These are phyloP conservation scores for Hucho hucho DNA, from an alignment of 2,113 vertebrate genomes.

Conservation along the genomic window DNA sequence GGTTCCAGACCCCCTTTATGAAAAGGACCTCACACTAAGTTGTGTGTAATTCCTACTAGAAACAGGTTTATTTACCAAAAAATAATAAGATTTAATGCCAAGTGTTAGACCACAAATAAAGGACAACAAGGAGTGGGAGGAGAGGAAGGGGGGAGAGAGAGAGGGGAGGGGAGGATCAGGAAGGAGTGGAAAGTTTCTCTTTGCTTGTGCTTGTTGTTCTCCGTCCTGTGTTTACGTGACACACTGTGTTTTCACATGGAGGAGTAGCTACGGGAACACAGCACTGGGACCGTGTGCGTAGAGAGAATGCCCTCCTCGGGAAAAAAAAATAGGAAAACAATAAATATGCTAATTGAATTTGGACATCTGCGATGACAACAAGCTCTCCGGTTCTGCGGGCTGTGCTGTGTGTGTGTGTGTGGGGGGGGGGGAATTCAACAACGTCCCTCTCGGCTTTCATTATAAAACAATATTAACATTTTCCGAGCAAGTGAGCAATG, in stretches of 20 bases:
- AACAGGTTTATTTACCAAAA: conserved; percentile 98
- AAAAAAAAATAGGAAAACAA: conserved; percentile 73
- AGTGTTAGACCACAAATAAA: conserved; percentile 91
- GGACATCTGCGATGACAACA: conserved; percentile 84
- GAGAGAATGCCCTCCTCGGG: conserved; percentile 34
- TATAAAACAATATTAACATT: conserved; percentile 97
- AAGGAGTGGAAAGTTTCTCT: conserved; percentile 61
- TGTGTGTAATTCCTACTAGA: conserved; percentile 94
- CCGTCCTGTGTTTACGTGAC: conserved; percentile 63
- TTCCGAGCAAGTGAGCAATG: conserved; percentile 93
- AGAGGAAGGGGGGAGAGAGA: conserved; percentile 36
- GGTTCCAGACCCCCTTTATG: conserved; percentile 80
- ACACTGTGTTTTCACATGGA: conserved; percentile 22
- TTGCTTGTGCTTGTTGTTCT: conserved; percentile 67
- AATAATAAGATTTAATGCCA: conserved; percentile 88
- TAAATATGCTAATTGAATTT: conserved; percentile 85
- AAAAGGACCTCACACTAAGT: conserved; percentile 99
- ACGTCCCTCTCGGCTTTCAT: conserved; percentile 83
- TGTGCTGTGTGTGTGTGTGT: not conserved
- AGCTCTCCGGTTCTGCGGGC: conserved; percentile 72
- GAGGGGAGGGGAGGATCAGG: conserved; percentile 21
- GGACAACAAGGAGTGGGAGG: conserved; percentile 75
- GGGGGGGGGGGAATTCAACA: conserved; percentile 26
- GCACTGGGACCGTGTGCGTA: conserved; percentile 23
- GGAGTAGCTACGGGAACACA: conserved; percentile 40